Conservation (phyloP, 2,113 vertebrate species). For the Tretioscincus oriximinensis region DNA sequence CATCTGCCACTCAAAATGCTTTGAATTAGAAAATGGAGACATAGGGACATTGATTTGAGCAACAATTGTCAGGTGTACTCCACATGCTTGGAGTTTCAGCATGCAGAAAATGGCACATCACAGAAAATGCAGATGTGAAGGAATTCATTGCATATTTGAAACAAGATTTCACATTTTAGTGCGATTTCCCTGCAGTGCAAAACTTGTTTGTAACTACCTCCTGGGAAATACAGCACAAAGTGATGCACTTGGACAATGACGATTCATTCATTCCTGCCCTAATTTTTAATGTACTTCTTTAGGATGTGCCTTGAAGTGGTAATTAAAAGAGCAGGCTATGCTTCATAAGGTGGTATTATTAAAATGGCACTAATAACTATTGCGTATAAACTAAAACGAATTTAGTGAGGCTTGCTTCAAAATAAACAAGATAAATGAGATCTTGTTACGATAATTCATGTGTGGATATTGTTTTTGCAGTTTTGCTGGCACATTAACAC, state of each 20-base stretch:
- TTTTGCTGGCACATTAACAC: background rate
- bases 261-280: too few species aligned
- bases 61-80: too few species aligned
- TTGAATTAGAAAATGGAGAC: too few species aligned
- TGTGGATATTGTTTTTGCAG: background rate
- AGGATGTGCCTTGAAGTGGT: background rate
- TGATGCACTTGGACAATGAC: background rate
- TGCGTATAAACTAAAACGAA: background rate
- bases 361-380: background rate
- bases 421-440: background rate
- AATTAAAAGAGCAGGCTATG: background rate
- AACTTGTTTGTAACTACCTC: too few species aligned
- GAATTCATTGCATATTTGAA: too few species aligned
- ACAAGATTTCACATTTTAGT: too few species aligned
- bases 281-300: background rate
- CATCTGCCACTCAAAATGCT: too few species aligned
- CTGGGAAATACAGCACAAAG: background rate
- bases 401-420: background rate
- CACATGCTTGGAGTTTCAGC: too few species aligned
- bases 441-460: background rate
- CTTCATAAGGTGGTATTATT: background rate
- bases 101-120: too few species aligned
- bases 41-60: too few species aligned
- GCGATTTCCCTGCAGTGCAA: too few species aligned
- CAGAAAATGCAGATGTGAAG: too few species aligned